Percentiles rank a stretch among this genome's conserved stretches.
These are phyloP conservation scores for Limenitis camilla DNA, from an alignment of 2,888 invertebrate species.

Conservation along the genomic window DNA sequence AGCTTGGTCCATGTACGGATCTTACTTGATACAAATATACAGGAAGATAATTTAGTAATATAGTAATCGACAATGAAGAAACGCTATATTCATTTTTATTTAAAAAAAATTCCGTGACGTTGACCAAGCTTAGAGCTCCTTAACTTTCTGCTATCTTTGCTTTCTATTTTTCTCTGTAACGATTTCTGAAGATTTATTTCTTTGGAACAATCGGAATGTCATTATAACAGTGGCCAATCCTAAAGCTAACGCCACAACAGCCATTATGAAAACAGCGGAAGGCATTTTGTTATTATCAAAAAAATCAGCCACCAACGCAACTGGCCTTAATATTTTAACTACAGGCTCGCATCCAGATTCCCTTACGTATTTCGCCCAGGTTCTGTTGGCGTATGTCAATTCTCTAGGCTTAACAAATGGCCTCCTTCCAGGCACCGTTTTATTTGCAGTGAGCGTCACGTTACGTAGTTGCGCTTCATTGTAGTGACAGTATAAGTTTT, in stretches of 20 bases:
- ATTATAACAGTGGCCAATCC: conserved; percentile 50
- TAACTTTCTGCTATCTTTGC: conserved; percentile 43
- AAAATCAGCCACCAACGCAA: conserved; percentile 48
- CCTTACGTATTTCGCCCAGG: conserved; percentile 82
- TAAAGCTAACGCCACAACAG: conserved; percentile 46
- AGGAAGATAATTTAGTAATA: no score
- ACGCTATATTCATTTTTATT: no score
- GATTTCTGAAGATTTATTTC: conserved; percentile 29
- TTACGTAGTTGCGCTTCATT: conserved; percentile 73
- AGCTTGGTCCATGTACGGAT: no score
- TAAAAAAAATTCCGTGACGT: no score
- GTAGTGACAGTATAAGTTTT: conserved; percentile 77
- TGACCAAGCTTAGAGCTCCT: conserved; percentile 7
- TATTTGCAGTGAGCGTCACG: conserved; percentile 61
- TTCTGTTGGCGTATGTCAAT: conserved; percentile 74
- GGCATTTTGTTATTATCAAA: conserved; percentile 36
- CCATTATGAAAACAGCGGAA: conserved; percentile 48
- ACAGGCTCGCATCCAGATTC: conserved; percentile 78
- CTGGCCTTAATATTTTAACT: conserved; percentile 63
- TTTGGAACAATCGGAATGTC: conserved; percentile 51
- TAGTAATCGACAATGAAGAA: no score
- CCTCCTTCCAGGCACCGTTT: conserved; percentile 70
- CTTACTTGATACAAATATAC: no score
- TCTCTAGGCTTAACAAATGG: conserved; percentile 75
- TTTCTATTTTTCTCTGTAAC: conserved; percentile 53